Evolutionary conservation across 2,888 invertebrate species (phyloP).

Genomic region (Apocheima hispidaria): DNA sequence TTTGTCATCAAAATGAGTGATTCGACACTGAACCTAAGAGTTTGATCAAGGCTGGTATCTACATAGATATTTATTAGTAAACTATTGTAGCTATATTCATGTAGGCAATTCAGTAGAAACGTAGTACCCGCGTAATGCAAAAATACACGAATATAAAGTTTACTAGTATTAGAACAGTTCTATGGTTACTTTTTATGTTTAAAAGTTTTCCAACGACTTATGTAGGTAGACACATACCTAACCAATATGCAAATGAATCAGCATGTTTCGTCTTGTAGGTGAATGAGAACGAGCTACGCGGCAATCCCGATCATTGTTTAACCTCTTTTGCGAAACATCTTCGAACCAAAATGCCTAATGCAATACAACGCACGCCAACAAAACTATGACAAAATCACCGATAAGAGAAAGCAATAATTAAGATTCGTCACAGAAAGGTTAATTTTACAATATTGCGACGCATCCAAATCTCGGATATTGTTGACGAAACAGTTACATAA

Average conservation of each 20-base stretch:
- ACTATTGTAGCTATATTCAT: neutral
- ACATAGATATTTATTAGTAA: neutral
- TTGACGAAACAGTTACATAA: conserved; percentile 71
- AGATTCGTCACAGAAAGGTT: conserved; percentile 82
- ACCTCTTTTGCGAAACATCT: conserved; percentile 71
- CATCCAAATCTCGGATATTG: conserved; percentile 64
- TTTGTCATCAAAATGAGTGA: neutral
- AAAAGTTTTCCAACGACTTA: conserved; percentile 35
- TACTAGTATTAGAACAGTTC: neutral
- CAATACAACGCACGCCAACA: conserved; percentile 56
- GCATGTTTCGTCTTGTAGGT: conserved; percentile 78
- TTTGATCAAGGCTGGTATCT: neutral
- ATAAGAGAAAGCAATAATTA: conserved; percentile 82
- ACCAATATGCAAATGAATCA: conserved; percentile 84
- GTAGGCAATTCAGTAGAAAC: neutral
- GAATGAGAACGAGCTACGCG: conserved; percentile 81
- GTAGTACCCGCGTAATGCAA: conserved; percentile 4
- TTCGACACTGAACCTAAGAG: neutral
- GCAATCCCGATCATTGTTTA: conserved; percentile 80
- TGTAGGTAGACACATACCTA: conserved; percentile 46
- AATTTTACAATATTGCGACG: conserved; percentile 72
- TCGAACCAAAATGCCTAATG: conserved; percentile 57
- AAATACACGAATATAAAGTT: neutral
- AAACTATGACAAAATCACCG: conserved; percentile 67
- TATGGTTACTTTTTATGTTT: too few relatives aligned